Evolutionary conservation across 2,888 invertebrate species (phyloP), one percentile per base, ranked within the genome.

Genomic region (Capitulum mitella): DNA sequence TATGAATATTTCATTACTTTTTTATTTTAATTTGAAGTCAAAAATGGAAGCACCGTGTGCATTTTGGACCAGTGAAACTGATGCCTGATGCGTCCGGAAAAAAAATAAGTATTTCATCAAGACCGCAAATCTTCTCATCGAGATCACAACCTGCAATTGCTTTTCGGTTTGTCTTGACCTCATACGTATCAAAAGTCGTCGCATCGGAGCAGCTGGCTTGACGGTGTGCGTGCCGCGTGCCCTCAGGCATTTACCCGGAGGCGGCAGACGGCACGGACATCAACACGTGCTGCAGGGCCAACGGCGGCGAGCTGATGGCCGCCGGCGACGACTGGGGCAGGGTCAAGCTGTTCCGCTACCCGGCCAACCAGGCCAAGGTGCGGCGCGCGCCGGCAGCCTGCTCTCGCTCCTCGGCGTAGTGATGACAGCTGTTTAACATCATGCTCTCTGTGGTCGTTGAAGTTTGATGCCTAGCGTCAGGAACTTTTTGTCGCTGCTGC

Each of bases 271-370:
- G 95, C 16, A 93, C 94, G 0, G 95, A 96, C 84, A 89, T 96
- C 81, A 95, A 95, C 86, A 89, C 90, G 77, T 93, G 91, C 83
- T 88, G 88, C 77, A 86, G 89, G 37, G 87, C 88, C 14, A 85
- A 91, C 83, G 91, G 92, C 84, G 86, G 88, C 34, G 90, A 90
- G 48, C 86, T 96, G 54, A 86, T 92, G 78, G 94, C 91, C 0
- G 92, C 93, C 0, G 95, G 92, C 5, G 95, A 96, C 84, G 95
- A 96, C 86, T 94, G 92, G 86, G 96, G 96, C 78, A 94, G 93
- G 88, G 93, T 97, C 77, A 94, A 93, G 85, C 88, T 96, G 29
- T 96, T 90, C 86, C 89, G 90, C 5, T 94, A 92, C 85, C 96
- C 96, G 16, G 92, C 91, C 81, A 90, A 83, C 64, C 75, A 61